Evolutionary conservation across 2,797 vertebrate species (phyloP).

Genomic region (Oreochromis mossambicus): DNA sequence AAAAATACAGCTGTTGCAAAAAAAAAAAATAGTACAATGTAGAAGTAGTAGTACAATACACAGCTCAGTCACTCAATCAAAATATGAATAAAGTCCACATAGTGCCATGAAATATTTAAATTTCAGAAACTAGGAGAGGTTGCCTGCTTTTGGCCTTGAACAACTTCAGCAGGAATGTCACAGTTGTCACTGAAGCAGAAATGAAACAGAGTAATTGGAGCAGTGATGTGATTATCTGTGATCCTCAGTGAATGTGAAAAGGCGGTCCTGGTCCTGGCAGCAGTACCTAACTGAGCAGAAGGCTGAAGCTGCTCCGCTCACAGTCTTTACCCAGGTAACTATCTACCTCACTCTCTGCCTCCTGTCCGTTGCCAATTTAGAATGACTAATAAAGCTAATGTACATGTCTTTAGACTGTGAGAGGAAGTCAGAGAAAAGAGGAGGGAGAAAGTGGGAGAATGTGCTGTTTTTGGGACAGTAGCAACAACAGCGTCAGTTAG

Average conservation of each 20-base stretch:
- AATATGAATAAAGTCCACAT: too few species aligned
- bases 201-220: conserved; percentile 13
- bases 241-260: conserved; percentile 59
- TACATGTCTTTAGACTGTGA: neutral
- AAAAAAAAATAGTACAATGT: too few species aligned
- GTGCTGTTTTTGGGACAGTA: neutral
- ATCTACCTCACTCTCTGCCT: neutral
- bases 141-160: neutral
- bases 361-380: neutral
- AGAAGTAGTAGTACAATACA: too few species aligned
- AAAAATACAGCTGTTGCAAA: too few species aligned
- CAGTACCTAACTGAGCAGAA: conserved; percentile 72
- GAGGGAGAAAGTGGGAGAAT: neutral
- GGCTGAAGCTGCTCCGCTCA: conserved; percentile 58
- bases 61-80: too few species aligned
- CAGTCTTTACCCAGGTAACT: conserved; percentile 71
- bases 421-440: neutral
- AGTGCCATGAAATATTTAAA: too few species aligned
- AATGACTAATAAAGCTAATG: neutral
- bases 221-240: neutral
- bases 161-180: neutral
- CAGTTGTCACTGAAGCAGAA: neutral
- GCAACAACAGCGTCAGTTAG: neutral
- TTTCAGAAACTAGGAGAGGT: neutral
- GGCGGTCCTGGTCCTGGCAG: conserved; percentile 74